Conservation (phyloP, 2,888 invertebrate genomes). For the Dolichopus griseipennis region DNA sequence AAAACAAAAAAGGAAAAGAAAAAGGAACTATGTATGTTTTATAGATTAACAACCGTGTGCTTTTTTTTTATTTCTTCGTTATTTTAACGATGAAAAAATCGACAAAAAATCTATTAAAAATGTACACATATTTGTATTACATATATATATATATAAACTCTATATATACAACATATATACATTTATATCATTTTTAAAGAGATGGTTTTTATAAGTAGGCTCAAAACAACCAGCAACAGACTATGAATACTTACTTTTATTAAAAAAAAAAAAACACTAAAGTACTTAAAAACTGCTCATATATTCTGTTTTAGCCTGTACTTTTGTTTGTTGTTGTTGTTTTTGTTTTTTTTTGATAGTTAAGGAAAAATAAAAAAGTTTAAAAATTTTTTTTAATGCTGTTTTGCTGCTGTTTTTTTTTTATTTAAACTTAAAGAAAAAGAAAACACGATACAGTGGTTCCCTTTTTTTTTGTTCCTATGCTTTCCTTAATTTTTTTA, state of each 20-base stretch:
- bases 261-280: too few species aligned
- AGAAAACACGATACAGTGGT: not conserved
- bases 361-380: not conserved
- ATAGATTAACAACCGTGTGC: not conserved
- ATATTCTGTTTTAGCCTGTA: not conserved
- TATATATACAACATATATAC: not conserved
- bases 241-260: not conserved
- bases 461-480: not conserved
- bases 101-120: not conserved
- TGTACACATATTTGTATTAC: not conserved
- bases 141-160: not conserved
- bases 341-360: not conserved
- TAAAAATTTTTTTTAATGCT: too few species aligned
- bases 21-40: constrained; percentile 17
- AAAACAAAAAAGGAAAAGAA: constrained; percentile 14
- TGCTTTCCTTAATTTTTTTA: not conserved
- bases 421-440: not conserved
- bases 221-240: not conserved
- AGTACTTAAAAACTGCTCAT: not conserved
- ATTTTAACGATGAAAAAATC: constrained; percentile 6
- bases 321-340: not conserved
- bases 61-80: not conserved
- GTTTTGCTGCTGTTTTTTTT: too few species aligned
- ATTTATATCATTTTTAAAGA: not conserved
- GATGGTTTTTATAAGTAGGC: constrained; percentile 3